Percentiles rank a stretch among this genome's conserved stretches.
Conservation (phyloP, 2,888 invertebrate species). For the Troides aeacus region DNA sequence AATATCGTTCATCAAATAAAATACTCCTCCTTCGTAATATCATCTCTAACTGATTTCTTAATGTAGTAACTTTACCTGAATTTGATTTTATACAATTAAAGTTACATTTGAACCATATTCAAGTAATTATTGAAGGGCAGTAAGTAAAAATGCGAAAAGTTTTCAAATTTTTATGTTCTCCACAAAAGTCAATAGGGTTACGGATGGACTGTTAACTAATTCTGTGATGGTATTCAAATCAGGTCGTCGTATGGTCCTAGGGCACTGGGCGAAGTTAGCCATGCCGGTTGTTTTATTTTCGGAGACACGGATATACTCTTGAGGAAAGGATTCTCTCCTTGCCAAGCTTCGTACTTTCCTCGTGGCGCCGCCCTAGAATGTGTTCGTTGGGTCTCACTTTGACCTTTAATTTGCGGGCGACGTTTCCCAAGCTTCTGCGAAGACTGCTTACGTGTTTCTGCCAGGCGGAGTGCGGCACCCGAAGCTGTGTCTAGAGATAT, state of each 20-base stretch:
- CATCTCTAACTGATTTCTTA: too few relatives aligned
- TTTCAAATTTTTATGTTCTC: not conserved
- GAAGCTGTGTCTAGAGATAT: constrained; percentile 18
- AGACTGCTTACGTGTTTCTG: constrained; percentile 8
- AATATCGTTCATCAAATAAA: too few relatives aligned
- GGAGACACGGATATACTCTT: not conserved
- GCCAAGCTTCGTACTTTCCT: not conserved
- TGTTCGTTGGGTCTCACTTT: not conserved
- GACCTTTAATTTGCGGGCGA: not conserved
- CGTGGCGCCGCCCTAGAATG: not conserved
- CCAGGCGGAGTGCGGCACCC: constrained; percentile 13
- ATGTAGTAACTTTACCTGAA: too few relatives aligned
- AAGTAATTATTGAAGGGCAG: not conserved
- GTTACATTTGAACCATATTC: not conserved
- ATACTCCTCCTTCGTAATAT: too few relatives aligned
- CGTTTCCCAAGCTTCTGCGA: not conserved
- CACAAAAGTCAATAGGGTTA: constrained; percentile 2
- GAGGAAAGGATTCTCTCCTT: not conserved
- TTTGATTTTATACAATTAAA: not conserved
- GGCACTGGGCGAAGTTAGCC: not conserved
- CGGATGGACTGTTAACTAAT: not conserved
- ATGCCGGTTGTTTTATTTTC: not conserved
- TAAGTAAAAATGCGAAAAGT: not conserved
- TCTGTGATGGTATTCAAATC: not conserved
- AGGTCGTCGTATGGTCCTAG: constrained; percentile 2